Base-by-base conservation (phyloP, 2,797 vertebrate species). In the Pelobates cultripes region DNA sequence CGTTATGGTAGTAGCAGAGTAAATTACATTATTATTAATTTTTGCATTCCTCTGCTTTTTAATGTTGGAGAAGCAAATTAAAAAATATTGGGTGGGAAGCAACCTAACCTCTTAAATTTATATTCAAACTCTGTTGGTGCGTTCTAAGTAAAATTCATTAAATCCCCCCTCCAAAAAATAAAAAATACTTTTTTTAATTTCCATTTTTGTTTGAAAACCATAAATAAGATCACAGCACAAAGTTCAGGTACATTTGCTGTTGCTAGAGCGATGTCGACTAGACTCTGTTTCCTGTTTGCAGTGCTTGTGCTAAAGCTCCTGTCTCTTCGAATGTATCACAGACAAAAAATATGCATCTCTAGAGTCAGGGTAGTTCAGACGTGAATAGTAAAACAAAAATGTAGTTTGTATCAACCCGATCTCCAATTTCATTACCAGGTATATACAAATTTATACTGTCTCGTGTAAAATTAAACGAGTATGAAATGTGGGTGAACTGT, bases 281-380 rank as follows among this genome's bases (percentile, higher is more conserved):
- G 89, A 90, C 87, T 88, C 76, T 86, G 83, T 90, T 91, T 92
- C 90, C 90, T 88, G 87, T 85, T 89, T 89, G 88, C 89, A 92
- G 89, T 86, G 75, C 87, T 86, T 86, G 70, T 84, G 86, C 79
- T 86, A 87, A 89, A 78, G 4, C 60, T 79, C 64, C 87, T 86
- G 86, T 88, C 88, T 86, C 15, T 60, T 88, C 85, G 87, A 87
- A 87, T 87, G 88, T 92, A 89, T 92, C 87, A 90, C 89, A 86
- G 70, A 51, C 5, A 51, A 51, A 51, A 87, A 80, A 87, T 89
- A 90, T 86, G 85, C 67, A 85, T 73, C 90, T 89, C 89, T 80
- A 0, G 91, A 87, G 90, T 86, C 74, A 77, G 86, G 78, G 78
- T 81, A 86, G 70, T 89, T 87, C 87, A 93, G 90, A 87, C 84